Percentiles rank a stretch among this genome's conserved stretches.
phyloP scores from a whole-genome alignment of 2,797 vertebrate species.

The Trachurus trachurus region DNA sequence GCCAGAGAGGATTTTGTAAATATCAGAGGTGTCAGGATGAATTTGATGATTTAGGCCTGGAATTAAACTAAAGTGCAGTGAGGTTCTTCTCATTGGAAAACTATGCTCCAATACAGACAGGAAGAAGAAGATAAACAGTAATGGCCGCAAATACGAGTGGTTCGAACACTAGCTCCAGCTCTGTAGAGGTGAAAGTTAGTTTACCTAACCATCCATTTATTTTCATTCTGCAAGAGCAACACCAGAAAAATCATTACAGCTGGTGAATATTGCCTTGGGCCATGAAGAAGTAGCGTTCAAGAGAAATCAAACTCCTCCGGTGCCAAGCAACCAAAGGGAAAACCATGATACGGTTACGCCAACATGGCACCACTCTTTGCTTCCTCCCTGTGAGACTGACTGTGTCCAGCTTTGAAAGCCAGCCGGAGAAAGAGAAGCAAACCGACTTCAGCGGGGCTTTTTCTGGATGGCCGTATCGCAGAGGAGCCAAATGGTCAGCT shows the following conservation, averaged over 20 bases:
- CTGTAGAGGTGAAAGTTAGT: neutral
- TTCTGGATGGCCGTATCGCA: constrained; percentile 11
- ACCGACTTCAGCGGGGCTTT: constrained; percentile 21
- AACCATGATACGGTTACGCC: neutral
- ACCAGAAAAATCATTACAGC: neutral
- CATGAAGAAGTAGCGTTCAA: neutral
- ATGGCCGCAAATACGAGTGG: neutral
- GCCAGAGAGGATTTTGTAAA: constrained; percentile 9
- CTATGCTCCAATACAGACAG: neutral
- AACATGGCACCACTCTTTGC: neutral
- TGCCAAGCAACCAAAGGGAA: constrained; percentile 1
- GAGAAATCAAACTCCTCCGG: neutral
- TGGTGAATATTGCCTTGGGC: neutral
- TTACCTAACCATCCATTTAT: neutral
- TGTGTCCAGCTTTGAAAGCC: constrained; percentile 4
- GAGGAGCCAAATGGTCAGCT: constrained; percentile 46
- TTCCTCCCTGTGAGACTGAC: neutral
- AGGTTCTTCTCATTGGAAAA: neutral
- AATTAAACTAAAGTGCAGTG: neutral
- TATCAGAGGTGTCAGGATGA: neutral
- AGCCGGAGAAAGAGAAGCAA: constrained; percentile 38
- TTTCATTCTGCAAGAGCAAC: neutral
- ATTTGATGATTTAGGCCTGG: constrained; percentile 6
- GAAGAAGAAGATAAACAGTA: neutral
- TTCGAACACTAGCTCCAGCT: neutral